Evolutionary conservation across 2,888 invertebrate genomes (phyloP).

Genomic region (Dynastes tityus): DNA sequence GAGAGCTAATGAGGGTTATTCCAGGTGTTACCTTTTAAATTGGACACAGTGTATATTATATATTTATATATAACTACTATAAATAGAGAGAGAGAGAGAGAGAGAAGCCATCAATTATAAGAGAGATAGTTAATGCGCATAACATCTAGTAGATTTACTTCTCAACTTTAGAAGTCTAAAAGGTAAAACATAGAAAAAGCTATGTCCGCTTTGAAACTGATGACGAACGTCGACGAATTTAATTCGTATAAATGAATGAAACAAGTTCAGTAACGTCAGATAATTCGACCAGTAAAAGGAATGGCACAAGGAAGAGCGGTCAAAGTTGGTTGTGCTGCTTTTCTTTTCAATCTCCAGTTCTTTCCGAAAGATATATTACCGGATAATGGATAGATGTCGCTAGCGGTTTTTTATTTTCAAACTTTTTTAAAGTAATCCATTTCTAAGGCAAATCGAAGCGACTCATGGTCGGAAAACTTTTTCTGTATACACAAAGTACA

Average conservation of each 20-base stretch:
- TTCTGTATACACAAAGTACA: background rate
- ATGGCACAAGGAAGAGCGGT: slow-evolving; percentile 62
- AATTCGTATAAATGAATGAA: slow-evolving; percentile 65
- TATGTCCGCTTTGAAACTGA: slow-evolving; percentile 10
- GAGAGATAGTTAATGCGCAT: too few relatives aligned
- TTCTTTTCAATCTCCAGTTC: slow-evolving; percentile 64
- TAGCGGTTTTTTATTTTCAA: slow-evolving; percentile 63
- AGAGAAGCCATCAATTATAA: too few relatives aligned
- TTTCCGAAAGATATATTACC: slow-evolving; percentile 62
- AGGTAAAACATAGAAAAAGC: background rate
- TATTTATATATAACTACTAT: too few relatives aligned
- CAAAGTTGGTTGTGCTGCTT: slow-evolving; percentile 63
- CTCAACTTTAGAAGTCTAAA: background rate
- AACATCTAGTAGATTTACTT: background rate
- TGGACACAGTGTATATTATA: too few relatives aligned
- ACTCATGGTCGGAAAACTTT: background rate
- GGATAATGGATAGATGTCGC: slow-evolving; percentile 64
- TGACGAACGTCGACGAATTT: slow-evolving; percentile 54
- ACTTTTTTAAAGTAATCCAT: slow-evolving; percentile 40
- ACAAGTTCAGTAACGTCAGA: slow-evolving; percentile 63
- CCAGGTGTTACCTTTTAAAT: too few relatives aligned
- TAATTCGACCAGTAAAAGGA: slow-evolving; percentile 56
- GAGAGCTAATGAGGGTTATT: too few relatives aligned
- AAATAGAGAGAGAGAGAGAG: too few relatives aligned
- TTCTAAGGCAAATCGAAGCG: background rate